These are phyloP conservation scores for Hipposideros larvatus DNA, from an alignment of 2,797 vertebrate genomes.

Conservation along the genomic window DNA sequence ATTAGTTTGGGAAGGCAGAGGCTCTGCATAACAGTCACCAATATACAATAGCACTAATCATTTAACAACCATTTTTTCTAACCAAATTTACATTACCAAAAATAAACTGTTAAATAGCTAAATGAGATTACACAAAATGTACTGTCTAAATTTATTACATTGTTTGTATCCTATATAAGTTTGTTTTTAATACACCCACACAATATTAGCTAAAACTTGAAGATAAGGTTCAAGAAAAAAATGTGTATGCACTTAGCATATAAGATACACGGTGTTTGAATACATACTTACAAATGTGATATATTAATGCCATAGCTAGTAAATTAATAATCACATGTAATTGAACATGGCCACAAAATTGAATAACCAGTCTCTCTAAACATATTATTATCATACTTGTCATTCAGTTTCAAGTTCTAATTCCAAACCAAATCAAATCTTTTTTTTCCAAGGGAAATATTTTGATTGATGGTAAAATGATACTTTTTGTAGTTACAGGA, in stretches of 20 bases:
- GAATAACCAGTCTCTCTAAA: conserved; percentile 41
- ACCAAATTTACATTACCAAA: conserved; percentile 83
- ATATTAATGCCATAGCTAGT: conserved; percentile 51
- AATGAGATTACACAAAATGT: conserved; percentile 83
- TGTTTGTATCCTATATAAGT: conserved; percentile 78
- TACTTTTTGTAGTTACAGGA: neutral
- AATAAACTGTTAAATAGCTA: conserved; percentile 84
- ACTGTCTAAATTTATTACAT: conserved; percentile 84
- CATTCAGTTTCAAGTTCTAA: neutral
- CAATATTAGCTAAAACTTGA: conserved; percentile 66
- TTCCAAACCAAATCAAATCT: conserved; percentile 45
- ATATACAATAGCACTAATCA: conserved; percentile 83
- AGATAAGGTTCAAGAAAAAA: conserved; percentile 34
- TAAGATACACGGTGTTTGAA: conserved; percentile 24
- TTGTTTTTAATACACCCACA: conserved; percentile 84
- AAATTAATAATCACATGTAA: conserved; percentile 58
- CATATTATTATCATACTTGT: neutral
- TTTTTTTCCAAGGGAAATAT: neutral
- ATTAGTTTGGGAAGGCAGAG: conserved; percentile 84
- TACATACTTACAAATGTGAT: conserved; percentile 39
- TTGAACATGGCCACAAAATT: conserved; percentile 54
- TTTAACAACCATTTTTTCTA: conserved; percentile 82
- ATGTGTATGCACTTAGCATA: conserved; percentile 35
- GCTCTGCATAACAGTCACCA: conserved; percentile 83
- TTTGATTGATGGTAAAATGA: conserved; percentile 34